Evolutionary conservation across 2,113 vertebrate genomes (phyloP), one percentile per base, ranked within the genome.

Genomic region (Rhinogobius similis): DNA sequence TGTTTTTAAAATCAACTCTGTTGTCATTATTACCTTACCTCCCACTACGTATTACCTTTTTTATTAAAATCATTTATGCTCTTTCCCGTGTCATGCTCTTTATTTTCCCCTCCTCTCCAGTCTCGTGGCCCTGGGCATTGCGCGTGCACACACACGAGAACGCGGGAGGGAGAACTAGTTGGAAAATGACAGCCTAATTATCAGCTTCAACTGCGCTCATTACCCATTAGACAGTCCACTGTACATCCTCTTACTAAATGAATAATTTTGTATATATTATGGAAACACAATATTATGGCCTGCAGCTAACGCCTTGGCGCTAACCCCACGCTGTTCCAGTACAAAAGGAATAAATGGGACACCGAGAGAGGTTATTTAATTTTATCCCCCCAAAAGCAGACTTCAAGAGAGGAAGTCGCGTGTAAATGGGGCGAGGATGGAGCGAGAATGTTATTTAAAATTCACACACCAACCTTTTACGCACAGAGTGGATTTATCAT

Each of bases 241-340:
- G 91, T 92, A 93, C 90, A 89, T 92, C 91, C 83, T 91, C 89
- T 88, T 87, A 82, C 92, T 93, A 92, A 93, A 92, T 93, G 92
- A 94, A 93, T 94, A 92, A 94, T 94, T 93, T 91, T 93, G 93
- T 92, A 92, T 93, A 89, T 91, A 94, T 94, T 92, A 93, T 82
- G 80, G 89, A 75, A 91, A 90, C 91, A 90, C 81, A 92, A 88
- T 92, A 90, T 92, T 88, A 90, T 91, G 91, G 92, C 94, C 91
- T 81, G 87, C 87, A 93, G 94, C 92, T 82, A 92, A 86, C 88
- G 89, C 88, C 85, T 85, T 82, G 79, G 85, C 81, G 78, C 90
- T 85, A 90, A 92, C 87, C 91, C 87, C 91, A 92, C 80, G 91
- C 91, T 92, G 91, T 81, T 87, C 75, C 75, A 55, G 82, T 86